A percentile compares a stretch with the other conserved stretches of the same genome.
Evolutionary conservation across 2,888 invertebrate genomes (phyloP).

Genomic region (Hypomecis atomaria): DNA sequence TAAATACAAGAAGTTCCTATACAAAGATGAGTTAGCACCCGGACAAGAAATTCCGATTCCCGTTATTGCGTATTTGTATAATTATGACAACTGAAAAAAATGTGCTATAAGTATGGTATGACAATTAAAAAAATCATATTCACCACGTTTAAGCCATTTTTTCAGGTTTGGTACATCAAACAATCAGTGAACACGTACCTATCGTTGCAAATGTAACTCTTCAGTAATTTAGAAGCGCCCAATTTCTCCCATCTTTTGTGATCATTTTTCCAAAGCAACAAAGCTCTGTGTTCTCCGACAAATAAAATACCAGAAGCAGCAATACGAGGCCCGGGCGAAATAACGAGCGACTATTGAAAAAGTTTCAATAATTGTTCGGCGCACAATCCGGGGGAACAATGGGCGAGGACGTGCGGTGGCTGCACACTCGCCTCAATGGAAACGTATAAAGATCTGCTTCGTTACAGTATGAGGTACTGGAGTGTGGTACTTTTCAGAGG

Average conservation of each 20-base stretch:
- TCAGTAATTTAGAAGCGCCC: background rate
- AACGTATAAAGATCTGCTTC: background rate
- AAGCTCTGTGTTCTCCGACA: slow-evolving; percentile 24
- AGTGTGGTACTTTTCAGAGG: background rate
- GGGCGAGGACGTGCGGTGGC: slow-evolving; percentile 29
- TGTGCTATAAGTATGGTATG: too few relatives aligned
- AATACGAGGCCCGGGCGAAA: slow-evolving; percentile 31
- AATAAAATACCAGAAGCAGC: slow-evolving; percentile 28
- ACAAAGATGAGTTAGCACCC: too few relatives aligned
- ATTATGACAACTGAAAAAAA: too few relatives aligned
- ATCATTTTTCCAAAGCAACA: slow-evolving; percentile 17
- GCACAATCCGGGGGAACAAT: slow-evolving; percentile 27
- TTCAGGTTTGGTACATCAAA: background rate
- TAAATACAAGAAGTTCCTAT: too few relatives aligned
- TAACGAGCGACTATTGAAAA: slow-evolving; percentile 57
- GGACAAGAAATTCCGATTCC: too few relatives aligned
- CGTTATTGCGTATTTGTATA: too few relatives aligned
- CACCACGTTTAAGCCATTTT: background rate
- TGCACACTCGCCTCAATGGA: slow-evolving; percentile 24
- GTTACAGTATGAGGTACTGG: slow-evolving; percentile 8
- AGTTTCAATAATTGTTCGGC: slow-evolving; percentile 59
- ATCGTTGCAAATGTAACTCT: background rate
- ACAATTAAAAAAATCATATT: slow-evolving; percentile 1
- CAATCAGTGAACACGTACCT: background rate
- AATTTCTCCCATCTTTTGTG: slow-evolving; percentile 4